phyloP scores from a whole-genome alignment of 2,113 vertebrate species.

The Catharus minimus region DNA sequence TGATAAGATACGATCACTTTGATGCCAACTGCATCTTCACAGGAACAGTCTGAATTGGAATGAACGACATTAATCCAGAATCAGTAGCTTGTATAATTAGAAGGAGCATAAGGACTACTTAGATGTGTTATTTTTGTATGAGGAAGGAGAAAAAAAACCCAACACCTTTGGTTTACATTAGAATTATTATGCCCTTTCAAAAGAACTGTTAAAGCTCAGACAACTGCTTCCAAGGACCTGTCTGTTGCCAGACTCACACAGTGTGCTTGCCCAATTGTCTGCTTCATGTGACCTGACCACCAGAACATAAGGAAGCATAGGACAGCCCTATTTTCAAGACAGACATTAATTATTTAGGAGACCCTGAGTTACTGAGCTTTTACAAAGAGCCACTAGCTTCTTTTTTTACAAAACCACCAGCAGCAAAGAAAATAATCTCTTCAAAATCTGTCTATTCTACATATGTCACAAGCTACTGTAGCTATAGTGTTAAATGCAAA shows the following conservation, averaged over 20 bases:
- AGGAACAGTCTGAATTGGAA: not conserved
- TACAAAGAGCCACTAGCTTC: not conserved
- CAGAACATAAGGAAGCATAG: not conserved
- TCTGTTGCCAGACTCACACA: not conserved
- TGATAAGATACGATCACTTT: slow-evolving; percentile 21
- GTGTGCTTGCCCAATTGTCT: not conserved
- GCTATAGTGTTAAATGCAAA: not conserved
- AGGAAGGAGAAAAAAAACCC: not conserved
- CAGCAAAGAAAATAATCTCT: not conserved
- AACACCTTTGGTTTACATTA: not conserved
- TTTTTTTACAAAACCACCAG: not conserved
- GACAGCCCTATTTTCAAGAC: not conserved
- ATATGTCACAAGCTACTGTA: fast-evolving
- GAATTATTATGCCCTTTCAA: not conserved
- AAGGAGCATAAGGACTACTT: not conserved
- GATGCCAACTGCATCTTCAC: slow-evolving; percentile 2
- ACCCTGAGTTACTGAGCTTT: not conserved
- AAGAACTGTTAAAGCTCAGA: not conserved
- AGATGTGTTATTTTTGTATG: slow-evolving; percentile 1
- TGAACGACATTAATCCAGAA: slow-evolving; percentile 24
- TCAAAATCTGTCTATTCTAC: not conserved
- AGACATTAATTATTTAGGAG: not conserved
- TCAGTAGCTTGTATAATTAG: not conserved
- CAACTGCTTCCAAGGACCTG: not conserved
- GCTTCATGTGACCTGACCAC: not conserved